phyloP scores from a whole-genome alignment of 1,140 invertebrate genomes.

The Whitmania pigra region DNA sequence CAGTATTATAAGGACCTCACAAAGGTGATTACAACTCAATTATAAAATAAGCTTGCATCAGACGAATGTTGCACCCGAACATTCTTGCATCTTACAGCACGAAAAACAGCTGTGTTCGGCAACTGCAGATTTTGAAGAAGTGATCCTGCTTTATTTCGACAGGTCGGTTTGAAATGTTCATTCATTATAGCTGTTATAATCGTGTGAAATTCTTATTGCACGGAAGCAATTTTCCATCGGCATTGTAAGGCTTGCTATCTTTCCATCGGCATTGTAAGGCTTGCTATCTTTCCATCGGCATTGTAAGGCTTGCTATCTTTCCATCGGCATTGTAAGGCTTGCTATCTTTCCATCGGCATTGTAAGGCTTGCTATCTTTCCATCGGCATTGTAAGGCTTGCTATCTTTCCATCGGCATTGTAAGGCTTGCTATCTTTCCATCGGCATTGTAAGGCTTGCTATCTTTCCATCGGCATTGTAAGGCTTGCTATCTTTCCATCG shows the following conservation, averaged over 20 bases:
- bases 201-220: background rate
- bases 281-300: conserved; percentile 20
- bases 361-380: conserved; percentile 20
- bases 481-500: conserved; percentile 20
- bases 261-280: conserved; percentile 22
- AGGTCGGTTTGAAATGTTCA: conserved; percentile 31
- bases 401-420: conserved; percentile 17
- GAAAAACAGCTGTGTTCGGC: conserved; percentile 63
- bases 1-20: conserved; percentile 56
- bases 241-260: conserved; percentile 21
- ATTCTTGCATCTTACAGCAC: conserved; percentile 42
- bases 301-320: conserved; percentile 21
- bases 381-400: conserved; percentile 1
- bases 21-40: conserved; percentile 44
- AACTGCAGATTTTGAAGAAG: conserved; percentile 73
- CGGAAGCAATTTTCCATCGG: background rate
- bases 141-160: conserved; percentile 72
- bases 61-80: too few relatives aligned
- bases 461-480: background rate
- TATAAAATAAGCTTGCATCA: too few relatives aligned
- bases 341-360: conserved; percentile 20
- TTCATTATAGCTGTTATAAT: background rate
- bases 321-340: background rate
- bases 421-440: conserved; percentile 21
- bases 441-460: conserved; percentile 20